These are phyloP conservation scores for Pteria penguin DNA, from an alignment of 2,888 invertebrate genomes.

Conservation along the genomic window DNA sequence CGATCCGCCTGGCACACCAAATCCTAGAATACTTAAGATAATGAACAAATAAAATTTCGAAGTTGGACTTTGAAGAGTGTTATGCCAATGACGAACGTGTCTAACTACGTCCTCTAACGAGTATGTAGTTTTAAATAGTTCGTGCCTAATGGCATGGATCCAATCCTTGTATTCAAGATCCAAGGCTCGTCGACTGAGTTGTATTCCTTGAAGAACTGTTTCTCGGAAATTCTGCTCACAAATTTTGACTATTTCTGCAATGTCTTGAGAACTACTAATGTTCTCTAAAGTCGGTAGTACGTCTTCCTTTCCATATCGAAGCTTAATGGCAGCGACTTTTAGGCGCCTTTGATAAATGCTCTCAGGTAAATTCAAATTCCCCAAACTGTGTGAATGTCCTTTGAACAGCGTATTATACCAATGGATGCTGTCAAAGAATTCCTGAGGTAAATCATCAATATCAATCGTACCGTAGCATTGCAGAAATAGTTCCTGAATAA, in stretches of 20 bases:
- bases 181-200: constrained; percentile 37
- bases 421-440: constrained; percentile 34
- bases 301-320: constrained; percentile 43
- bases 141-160: constrained; percentile 57
- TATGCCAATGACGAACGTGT: constrained; percentile 53
- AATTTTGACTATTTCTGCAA: constrained; percentile 42
- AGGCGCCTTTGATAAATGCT: constrained; percentile 40
- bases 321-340: constrained; percentile 49
- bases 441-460: constrained; percentile 30
- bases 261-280: constrained; percentile 33
- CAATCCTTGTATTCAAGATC: constrained; percentile 61
- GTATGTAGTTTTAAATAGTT: constrained; percentile 41
- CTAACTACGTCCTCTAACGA: constrained; percentile 51
- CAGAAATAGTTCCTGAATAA: constrained; percentile 51
- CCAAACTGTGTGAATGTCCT: constrained; percentile 3
- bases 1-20: constrained; percentile 40
- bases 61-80: constrained; percentile 44
- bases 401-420: constrained; percentile 54
- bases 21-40: constrained; percentile 53
- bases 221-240: constrained; percentile 53
- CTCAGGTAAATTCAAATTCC: constrained; percentile 19
- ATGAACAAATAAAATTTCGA: constrained; percentile 58
- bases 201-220: constrained; percentile 18
- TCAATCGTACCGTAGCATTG: constrained; percentile 55
- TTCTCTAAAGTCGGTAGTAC: constrained; percentile 39